These are phyloP conservation scores for Diadophis punctatus DNA, from an alignment of 2,113 vertebrate species.

Conservation along the genomic window DNA sequence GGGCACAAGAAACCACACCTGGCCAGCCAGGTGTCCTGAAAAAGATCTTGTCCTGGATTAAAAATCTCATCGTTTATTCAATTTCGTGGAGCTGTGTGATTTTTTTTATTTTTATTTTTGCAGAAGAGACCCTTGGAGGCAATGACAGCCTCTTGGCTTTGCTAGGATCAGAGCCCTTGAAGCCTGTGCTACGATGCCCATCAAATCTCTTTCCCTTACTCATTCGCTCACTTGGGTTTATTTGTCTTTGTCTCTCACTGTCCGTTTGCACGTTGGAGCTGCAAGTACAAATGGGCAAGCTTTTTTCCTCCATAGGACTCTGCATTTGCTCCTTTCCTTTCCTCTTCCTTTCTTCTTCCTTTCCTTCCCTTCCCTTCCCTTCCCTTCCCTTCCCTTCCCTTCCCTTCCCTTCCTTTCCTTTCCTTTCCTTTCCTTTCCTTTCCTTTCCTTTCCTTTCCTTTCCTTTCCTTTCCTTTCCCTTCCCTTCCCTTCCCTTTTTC, in stretches of 20 bases:
- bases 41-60: neutral
- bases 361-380: too few relatives aligned
- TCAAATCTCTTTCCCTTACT: neutral
- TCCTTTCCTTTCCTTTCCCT: too few relatives aligned
- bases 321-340: neutral
- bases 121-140: neutral
- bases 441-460: too few relatives aligned
- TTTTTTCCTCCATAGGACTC: neutral
- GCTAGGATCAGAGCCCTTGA: neutral
- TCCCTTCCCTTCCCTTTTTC: too few relatives aligned
- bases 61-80: neutral
- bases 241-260: neutral
- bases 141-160: neutral
- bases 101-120: neutral
- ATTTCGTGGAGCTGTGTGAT: neutral
- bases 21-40: neutral
- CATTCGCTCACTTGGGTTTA: neutral
- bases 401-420: too few relatives aligned
- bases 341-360: too few relatives aligned
- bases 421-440: too few relatives aligned
- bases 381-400: too few relatives aligned
- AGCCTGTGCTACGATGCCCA: neutral
- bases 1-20: neutral
- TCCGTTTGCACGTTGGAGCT: neutral
- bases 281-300: too few relatives aligned